phyloP scores from a whole-genome alignment of 2,797 vertebrate species.

The Tokudaia muenninki region DNA sequence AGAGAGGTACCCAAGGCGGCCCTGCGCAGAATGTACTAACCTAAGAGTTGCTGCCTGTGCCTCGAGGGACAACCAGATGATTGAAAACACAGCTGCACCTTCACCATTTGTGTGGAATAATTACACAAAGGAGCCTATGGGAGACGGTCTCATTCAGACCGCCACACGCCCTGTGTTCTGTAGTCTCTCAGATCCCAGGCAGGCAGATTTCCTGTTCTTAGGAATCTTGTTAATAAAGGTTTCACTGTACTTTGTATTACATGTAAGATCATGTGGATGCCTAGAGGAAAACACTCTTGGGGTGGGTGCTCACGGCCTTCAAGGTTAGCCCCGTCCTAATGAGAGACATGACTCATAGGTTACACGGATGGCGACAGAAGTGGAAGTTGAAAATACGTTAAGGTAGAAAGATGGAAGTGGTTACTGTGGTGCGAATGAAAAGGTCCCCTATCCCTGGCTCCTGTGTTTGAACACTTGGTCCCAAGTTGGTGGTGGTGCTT shows the following conservation, averaged over 20 bases:
- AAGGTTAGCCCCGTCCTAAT: neutral
- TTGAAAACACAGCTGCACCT: neutral
- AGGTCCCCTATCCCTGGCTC: neutral
- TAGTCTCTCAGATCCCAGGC: neutral
- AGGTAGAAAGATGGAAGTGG: neutral
- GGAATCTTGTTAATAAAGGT: too few relatives aligned
- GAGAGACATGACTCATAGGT: neutral
- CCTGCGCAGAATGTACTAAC: neutral
- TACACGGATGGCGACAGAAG: neutral
- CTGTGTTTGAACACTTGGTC: neutral
- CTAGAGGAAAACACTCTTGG: accelerated
- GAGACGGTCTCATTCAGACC: too few relatives aligned
- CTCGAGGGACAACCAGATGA: slow-evolving; percentile 37
- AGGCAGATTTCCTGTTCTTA: neutral
- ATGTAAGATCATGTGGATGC: neutral
- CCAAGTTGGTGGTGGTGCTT: too few relatives aligned
- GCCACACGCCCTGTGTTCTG: accelerated
- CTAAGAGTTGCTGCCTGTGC: neutral
- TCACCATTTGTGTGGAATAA: slow-evolving; percentile 50
- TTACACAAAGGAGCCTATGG: neutral
- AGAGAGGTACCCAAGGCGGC: neutral
- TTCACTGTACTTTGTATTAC: accelerated
- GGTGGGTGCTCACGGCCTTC: accelerated
- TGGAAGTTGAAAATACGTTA: neutral
- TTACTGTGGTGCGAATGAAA: neutral